Evolutionary conservation across 2,888 invertebrate species (phyloP), one percentile per base, ranked within the genome.

Genomic region (Drosophila fulvimacula): DNA sequence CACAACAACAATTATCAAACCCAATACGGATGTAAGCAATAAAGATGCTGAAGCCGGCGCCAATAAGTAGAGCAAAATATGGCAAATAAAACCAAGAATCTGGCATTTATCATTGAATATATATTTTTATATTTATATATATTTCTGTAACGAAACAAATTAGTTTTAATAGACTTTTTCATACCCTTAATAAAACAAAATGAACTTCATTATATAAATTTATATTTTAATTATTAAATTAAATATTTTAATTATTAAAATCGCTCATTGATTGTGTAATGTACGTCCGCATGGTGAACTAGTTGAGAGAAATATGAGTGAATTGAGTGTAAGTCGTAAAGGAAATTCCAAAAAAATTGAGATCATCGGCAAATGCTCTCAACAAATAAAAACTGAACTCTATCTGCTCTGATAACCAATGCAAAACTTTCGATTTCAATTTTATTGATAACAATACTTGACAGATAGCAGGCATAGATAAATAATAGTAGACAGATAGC

Each of bases 381-480:
- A 39, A 3, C 10, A 17, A 10, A 39, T 17, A 39, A 5, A 17
- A 17, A 39, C 10, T 39, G 10, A 39, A 39, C 42, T 44, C 13
- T 44, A 1, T 15, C 6, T 7, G 5, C 21, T 21, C n/a, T 7
- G 27, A 53, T 27, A 27, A 13, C 17, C 13, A 27, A 27, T 39
- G 27, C 27, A 27, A 4, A 5, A 39, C 27, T 53, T 53, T 53
- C 53, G 53, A 19, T 39, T 53, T 39, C 15, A 38, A 19, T 13
- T 53, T 3, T 11, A 4, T n/a, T 38, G 17, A 53, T 53, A 39
- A 38, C 17, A 36, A 36, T n/a, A 13, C n/a, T 24, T n/a, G 15
- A 13, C n/a, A 9, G 24, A 32, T 2, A 10, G 51, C n/a, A n/a
- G n/a, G n/a, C n/a, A n/a, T n/a, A n/a, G n/a, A n/a, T n/a, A n/a